Conservation (phyloP, 2,888 invertebrate species). For the Acanthopleura granulata region DNA sequence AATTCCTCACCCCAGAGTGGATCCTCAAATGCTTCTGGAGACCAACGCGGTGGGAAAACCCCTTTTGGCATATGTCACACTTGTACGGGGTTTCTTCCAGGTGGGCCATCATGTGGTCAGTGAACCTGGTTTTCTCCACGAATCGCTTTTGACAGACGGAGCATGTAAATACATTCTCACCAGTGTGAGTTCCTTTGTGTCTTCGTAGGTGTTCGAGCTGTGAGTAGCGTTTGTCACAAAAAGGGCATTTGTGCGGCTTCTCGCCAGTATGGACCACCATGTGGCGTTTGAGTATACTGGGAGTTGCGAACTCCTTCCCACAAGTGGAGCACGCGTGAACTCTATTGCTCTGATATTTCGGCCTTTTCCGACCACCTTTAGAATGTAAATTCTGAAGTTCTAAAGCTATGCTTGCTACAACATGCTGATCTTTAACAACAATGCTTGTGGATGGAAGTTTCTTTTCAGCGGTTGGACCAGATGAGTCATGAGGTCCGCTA, state of each 20-base stretch:
- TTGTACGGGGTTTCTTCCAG: background rate
- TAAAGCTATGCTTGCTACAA: background rate
- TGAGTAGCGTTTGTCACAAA: conserved; percentile 17
- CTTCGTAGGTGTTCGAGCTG: background rate
- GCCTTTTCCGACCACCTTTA: background rate
- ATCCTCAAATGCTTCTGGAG: conserved; percentile 14
- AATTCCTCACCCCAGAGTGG: background rate
- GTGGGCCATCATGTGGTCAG: conserved; percentile 19
- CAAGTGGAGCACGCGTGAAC: background rate
- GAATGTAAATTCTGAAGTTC: background rate
- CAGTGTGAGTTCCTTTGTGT: conserved; percentile 20
- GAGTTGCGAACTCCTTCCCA: background rate
- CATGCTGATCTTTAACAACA: background rate
- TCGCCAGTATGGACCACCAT: conserved; percentile 16
- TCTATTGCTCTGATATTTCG: background rate
- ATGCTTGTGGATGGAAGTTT: background rate
- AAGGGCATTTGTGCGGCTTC: background rate
- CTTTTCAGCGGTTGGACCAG: background rate
- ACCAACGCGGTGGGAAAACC: conserved; percentile 1
- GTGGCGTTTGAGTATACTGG: conserved; percentile 5
- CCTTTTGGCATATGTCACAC: conserved; percentile 16
- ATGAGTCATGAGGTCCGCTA: background rate
- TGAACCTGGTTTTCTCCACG: conserved; percentile 17
- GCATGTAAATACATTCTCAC: conserved; percentile 17
- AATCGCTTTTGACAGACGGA: conserved; percentile 10